A percentile compares a stretch with the other conserved stretches of the same genome.
phyloP scores from a whole-genome alignment of 2,888 invertebrate species.

The Ischnus inquisitorius region DNA sequence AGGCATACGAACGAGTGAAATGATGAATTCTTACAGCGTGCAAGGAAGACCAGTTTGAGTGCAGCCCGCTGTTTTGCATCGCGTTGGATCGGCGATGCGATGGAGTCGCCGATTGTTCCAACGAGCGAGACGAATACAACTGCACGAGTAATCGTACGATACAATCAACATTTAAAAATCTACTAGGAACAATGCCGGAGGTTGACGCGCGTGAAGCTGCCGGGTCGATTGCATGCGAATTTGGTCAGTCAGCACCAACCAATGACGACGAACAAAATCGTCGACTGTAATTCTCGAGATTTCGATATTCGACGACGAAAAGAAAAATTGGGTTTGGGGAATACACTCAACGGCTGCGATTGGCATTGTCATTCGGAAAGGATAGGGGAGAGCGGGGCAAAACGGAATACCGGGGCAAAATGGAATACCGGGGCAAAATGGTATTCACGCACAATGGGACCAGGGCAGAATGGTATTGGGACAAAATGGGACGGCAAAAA shows the following conservation, averaged over 20 bases:
- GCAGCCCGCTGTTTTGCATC: conserved; percentile 91
- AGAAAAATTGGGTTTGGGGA: too few species aligned
- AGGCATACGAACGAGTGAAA: conserved; percentile 55
- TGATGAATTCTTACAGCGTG: conserved; percentile 87
- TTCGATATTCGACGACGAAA: too few species aligned
- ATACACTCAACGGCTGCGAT: conserved; percentile 28
- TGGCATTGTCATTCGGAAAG: conserved; percentile 42
- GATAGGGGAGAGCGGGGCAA: too few species aligned
- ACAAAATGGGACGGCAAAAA: too few species aligned
- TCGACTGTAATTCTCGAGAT: too few species aligned
- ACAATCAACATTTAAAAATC: conserved; percentile 67
- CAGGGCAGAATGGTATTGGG: too few species aligned
- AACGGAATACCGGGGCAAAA: too few species aligned
- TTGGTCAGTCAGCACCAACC: too few species aligned
- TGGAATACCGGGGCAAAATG: too few species aligned
- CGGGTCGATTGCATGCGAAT: too few species aligned
- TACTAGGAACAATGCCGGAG: conserved; percentile 8
- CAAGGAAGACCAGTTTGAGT: conserved; percentile 90
- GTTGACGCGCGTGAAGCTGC: too few species aligned
- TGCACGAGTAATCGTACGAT: conserved; percentile 85
- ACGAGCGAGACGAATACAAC: conserved; percentile 91
- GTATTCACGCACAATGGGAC: too few species aligned
- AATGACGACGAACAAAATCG: neutral
- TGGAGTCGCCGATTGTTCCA: conserved; percentile 90
- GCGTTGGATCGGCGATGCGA: conserved; percentile 88